These are phyloP conservation scores for Rattus norvegicus DNA, from an alignment of 2,113 vertebrate species.

Conservation along the genomic window GRCr8 NC_086020.1:36040001-36040500, in stretches of 20 bases:
- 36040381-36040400: neutral
- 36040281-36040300: neutral
- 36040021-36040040: neutral
- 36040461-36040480: neutral
- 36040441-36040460: neutral
- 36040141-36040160: neutral
- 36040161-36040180: neutral
- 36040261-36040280: neutral
- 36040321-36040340: slow-evolving; percentile 6
- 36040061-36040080: neutral
- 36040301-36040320: neutral
- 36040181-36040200: neutral
- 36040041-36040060: accelerated
- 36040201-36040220: neutral
- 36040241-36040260: neutral
- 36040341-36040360: neutral
- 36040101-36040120: neutral
- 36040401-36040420: neutral
- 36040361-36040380: neutral
- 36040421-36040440: neutral
- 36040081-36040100: neutral
- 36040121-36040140: neutral
- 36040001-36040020: slow-evolving; percentile 26
- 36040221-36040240: neutral
- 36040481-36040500: neutral